A percentile compares a stretch with the other conserved stretches of the same genome.
Conservation (phyloP, 2,888 invertebrate species). For the Campopleginae sp. region DNA sequence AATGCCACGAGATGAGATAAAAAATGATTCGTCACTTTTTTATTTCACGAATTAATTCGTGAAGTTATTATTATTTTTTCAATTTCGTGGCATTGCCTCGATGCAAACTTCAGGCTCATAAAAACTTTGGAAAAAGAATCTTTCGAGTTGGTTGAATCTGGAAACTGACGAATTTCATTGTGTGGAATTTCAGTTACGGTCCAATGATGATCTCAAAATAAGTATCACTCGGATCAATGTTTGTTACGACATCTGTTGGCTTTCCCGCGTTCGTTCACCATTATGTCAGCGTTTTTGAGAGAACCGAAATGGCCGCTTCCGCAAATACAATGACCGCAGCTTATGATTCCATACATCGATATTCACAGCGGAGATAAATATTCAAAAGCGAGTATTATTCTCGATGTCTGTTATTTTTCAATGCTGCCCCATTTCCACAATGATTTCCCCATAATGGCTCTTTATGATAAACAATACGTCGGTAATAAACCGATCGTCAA, state of each 20-base stretch:
- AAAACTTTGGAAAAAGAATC: background rate
- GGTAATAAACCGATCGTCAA: background rate
- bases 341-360: background rate
- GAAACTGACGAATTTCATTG: background rate
- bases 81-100: too few relatives aligned
- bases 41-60: too few relatives aligned
- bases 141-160: background rate
- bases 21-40: too few relatives aligned
- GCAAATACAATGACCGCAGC: background rate
- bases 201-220: background rate
- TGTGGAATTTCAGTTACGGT: background rate
- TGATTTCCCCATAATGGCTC: background rate
- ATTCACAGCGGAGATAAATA: background rate
- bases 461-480: background rate
- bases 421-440: background rate
- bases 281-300: background rate
- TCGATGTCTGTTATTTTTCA: background rate
- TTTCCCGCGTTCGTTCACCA: background rate
- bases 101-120: too few relatives aligned
- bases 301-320: background rate
- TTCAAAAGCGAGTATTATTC: slow-evolving; percentile 2
- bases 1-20: too few relatives aligned
- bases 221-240: background rate
- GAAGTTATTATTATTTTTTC: too few relatives aligned
- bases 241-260: background rate